Evolutionary conservation across 2,888 invertebrate genomes (phyloP), one percentile per base, ranked within the genome.

Genomic region (Junonia oenone): DNA sequence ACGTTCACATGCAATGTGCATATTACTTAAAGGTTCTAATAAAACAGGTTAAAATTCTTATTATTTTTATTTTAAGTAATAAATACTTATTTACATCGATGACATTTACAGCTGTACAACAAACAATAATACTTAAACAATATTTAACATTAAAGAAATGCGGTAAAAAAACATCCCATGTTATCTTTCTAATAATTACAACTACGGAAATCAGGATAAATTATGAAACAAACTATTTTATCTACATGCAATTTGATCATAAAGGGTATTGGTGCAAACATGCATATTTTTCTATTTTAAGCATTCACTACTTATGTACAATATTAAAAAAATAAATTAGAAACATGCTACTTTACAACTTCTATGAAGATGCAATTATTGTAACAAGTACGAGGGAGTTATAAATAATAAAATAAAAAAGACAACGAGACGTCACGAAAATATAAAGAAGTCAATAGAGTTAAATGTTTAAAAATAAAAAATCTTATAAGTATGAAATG

Each of bases 11-110:
- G 31, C 31, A 33, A 33, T 11, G 31, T 33, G 31, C 31, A 33
- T 33, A 11, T 11, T 35, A 50, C 43, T 48, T 17, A 46, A 55
- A 70, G 76, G 74, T 55, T 68, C 56, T 69, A 88, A 87, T 86
- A 78, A 89, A 89, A 89, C 84, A 84, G 68, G 55, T 64, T 63
- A 61, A 60, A 75, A 68, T 76, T 78, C 61, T 81, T 73, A 78
- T 58, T 63, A 63, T 40, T 40, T 89, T 89, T 88, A 85, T 84
- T 85, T 71, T 67, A 70, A 69, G 72, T 76, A 73, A 79, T 75
- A 78, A 81, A 74, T 73, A 76, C 69, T 78, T 75, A 80, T 73
- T 76, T 80, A 85, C 84, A 86, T 73, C 47, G 35, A 43, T 58
- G 68, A 75, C 77, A 82, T 83, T 82, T 71, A 55, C 58, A 61